Percentiles rank a stretch among this genome's conserved stretches.
Conservation (phyloP, 92 coral and sea anemone genomes). For the Muricea muricata region DNA sequence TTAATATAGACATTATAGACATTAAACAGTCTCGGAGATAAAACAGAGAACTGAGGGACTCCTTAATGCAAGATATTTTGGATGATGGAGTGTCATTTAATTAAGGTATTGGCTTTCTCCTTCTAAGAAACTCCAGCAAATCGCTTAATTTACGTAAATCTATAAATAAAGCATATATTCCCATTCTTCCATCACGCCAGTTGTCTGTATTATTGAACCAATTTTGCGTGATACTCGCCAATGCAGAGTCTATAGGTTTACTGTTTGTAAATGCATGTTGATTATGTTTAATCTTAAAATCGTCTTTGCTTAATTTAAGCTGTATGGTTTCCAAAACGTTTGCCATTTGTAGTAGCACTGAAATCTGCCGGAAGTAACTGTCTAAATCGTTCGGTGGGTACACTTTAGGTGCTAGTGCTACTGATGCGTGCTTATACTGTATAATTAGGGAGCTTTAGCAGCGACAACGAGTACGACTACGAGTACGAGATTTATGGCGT, state of each 20-base stretch:
- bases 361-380: conserved; percentile 22
- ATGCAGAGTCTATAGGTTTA: conserved; percentile 18
- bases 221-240: conserved; percentile 7
- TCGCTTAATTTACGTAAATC: conserved; percentile 31
- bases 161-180: conserved; percentile 18
- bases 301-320: not conserved
- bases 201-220: conserved; percentile 37
- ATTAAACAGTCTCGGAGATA: not conserved
- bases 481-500: too few species aligned
- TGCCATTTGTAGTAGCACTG: conserved; percentile 13
- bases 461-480: too few species aligned
- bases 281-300: conserved; percentile 23
- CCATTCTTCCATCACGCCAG: conserved; percentile 22
- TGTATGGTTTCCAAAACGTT: conserved; percentile 3
- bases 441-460: too few species aligned
- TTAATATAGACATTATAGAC: not conserved
- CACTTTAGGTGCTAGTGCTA: not conserved
- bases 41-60: too few species aligned
- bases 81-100: too few species aligned
- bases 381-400: not conserved
- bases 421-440: conserved; percentile 27
- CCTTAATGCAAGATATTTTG: too few species aligned
- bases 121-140: not conserved
- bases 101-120: not conserved
- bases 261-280: conserved; percentile 36